These are phyloP conservation scores for Chlorops oryzae DNA, from an alignment of 1,140 invertebrate species.

Conservation along the genomic window DNA sequence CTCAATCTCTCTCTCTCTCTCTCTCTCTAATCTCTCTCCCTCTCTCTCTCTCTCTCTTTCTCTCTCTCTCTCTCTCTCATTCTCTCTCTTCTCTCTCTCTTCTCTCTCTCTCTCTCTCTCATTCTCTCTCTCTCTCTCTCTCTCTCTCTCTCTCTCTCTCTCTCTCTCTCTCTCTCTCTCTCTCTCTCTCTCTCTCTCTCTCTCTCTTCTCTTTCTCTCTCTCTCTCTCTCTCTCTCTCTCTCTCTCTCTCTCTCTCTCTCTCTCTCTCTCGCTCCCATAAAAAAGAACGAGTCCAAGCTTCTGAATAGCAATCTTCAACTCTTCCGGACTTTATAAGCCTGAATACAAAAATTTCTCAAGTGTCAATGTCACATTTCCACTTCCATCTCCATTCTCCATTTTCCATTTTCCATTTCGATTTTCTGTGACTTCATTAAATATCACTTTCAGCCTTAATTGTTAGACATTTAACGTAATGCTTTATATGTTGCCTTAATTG, in stretches of 20 bases:
- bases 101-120: neutral
- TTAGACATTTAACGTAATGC: too few relatives aligned
- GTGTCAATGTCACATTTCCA: neutral
- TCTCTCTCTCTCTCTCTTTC: too few relatives aligned
- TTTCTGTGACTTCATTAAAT: neutral
- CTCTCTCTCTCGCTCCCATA: neutral
- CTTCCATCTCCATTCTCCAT: neutral
- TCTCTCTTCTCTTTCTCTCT: neutral
- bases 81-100: too few relatives aligned
- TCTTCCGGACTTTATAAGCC: neutral
- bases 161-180: neutral
- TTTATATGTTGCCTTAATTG: too few relatives aligned
- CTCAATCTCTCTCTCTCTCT: too few relatives aligned
- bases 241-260: neutral
- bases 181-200: neutral
- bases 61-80: too few relatives aligned
- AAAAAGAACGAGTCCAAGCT: neutral
- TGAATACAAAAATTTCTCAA: neutral
- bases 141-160: neutral
- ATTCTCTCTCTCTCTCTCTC: neutral
- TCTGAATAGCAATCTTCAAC: neutral
- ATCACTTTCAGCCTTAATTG: neutral
- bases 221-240: neutral
- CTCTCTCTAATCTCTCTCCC: too few relatives aligned
- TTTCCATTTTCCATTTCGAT: neutral